Evolutionary conservation across 1,140 invertebrate genomes (phyloP).

Genomic region (Eueides isabella): DNA sequence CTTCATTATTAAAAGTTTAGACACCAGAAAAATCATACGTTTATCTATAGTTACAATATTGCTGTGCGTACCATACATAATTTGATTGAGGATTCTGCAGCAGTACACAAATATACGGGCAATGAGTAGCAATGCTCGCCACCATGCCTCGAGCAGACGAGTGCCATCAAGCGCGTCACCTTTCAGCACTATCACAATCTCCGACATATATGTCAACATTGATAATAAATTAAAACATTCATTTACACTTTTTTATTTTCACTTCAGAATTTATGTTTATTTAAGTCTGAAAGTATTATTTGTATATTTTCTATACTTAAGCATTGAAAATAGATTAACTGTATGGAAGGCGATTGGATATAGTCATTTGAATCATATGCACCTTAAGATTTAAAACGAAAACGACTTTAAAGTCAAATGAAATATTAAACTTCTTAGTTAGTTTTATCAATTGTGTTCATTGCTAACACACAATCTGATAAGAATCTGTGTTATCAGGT

Average conservation of each 20-base stretch:
- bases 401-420: background rate
- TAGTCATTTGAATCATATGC: background rate
- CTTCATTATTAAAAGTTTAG: no score
- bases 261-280: background rate
- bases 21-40: background rate
- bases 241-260: conserved; percentile 1
- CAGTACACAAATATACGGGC: conserved; percentile 55
- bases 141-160: conserved; percentile 61
- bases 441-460: conserved; percentile 37
- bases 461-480: conserved; percentile 39
- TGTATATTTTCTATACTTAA: background rate
- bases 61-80: conserved; percentile 53
- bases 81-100: conserved; percentile 54
- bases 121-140: conserved; percentile 58
- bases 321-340: background rate
- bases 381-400: background rate
- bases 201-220: conserved; percentile 57
- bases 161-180: conserved; percentile 51
- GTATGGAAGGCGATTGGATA: background rate
- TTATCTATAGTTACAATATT: conserved; percentile 45
- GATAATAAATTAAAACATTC: conserved; percentile 12
- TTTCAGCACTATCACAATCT: conserved; percentile 54
- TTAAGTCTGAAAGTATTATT: background rate
- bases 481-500: conserved; percentile 54
- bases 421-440: conserved; percentile 16